phyloP scores from a whole-genome alignment of 1,140 invertebrate species.

The honey bee (Apis mellifera) region DNA sequence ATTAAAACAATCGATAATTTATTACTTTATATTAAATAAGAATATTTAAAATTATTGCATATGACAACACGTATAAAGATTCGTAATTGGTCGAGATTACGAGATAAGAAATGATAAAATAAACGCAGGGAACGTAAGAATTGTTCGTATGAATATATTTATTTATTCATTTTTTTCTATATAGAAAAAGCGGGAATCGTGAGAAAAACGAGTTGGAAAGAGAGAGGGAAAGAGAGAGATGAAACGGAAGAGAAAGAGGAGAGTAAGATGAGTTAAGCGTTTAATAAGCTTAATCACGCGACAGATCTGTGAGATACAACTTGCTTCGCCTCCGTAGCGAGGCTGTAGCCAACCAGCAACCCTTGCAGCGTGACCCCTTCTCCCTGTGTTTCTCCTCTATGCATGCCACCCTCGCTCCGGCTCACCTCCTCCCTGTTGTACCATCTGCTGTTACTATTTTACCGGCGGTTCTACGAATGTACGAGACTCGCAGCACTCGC shows the following conservation, averaged over 20 bases:
- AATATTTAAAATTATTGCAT: too few species aligned
- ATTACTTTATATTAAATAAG: too few species aligned
- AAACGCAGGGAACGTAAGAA: neutral
- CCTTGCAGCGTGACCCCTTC: slow-evolving; percentile 48
- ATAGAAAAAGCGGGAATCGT: neutral
- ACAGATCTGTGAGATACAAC: slow-evolving; percentile 82
- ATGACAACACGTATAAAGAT: too few species aligned
- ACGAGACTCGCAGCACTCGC: slow-evolving; percentile 67
- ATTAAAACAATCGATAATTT: too few species aligned
- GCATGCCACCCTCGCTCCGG: slow-evolving; percentile 52
- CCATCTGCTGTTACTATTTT: slow-evolving; percentile 82
- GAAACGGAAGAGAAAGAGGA: slow-evolving; percentile 45
- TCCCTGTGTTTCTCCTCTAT: slow-evolving; percentile 39
- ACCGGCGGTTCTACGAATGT: slow-evolving; percentile 76
- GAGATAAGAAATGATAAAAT: slow-evolving; percentile 40
- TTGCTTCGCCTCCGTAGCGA: slow-evolving; percentile 77
- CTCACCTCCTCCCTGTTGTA: slow-evolving; percentile 68
- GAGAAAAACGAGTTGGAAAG: slow-evolving; percentile 5
- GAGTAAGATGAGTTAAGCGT: slow-evolving; percentile 79
- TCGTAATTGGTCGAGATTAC: slow-evolving; percentile 24
- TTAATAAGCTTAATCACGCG: slow-evolving; percentile 82
- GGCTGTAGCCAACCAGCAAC: slow-evolving; percentile 63
- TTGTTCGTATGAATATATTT: neutral
- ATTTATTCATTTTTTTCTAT: too few species aligned
- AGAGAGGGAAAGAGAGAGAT: slow-evolving; percentile 32